These are phyloP conservation scores for Globia sparganii DNA, from an alignment of 2,888 invertebrate genomes.

Conservation along the genomic window DNA sequence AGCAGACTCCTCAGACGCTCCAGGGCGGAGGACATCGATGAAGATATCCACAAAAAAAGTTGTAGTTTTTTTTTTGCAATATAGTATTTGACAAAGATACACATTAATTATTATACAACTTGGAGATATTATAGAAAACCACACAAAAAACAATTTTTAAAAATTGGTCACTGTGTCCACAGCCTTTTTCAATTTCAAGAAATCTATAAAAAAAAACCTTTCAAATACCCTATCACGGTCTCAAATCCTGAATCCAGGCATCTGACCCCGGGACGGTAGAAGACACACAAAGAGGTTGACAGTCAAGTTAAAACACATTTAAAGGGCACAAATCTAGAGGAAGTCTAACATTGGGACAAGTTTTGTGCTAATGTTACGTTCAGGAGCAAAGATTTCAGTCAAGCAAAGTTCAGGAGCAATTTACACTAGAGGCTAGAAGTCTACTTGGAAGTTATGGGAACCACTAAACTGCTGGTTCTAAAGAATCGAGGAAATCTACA, in stretches of 20 bases:
- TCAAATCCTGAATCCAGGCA: neutral
- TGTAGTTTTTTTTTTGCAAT: neutral
- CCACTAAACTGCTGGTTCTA: slow-evolving; percentile 24
- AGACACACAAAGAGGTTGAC: neutral
- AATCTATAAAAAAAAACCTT: neutral
- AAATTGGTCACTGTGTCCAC: too few relatives aligned
- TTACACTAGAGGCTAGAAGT: slow-evolving; percentile 34
- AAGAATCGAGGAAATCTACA: slow-evolving; percentile 27
- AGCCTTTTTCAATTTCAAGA: neutral
- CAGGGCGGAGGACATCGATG: neutral
- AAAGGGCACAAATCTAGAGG: slow-evolving; percentile 15
- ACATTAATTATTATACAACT: neutral
- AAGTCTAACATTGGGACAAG: neutral
- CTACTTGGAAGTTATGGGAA: slow-evolving; percentile 33
- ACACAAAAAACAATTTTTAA: neutral
- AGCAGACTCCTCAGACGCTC: too few relatives aligned
- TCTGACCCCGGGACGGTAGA: neutral
- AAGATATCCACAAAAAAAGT: neutral
- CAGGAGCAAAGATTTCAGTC: neutral
- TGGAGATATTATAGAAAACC: neutral
- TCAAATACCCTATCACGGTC: neutral
- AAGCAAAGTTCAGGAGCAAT: slow-evolving; percentile 24
- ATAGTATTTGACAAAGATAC: neutral
- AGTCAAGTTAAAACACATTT: neutral
- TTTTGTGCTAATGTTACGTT: slow-evolving; percentile 1